phyloP scores from a whole-genome alignment of 92 coral and sea anemone genomes.

The Metridium senile region DNA sequence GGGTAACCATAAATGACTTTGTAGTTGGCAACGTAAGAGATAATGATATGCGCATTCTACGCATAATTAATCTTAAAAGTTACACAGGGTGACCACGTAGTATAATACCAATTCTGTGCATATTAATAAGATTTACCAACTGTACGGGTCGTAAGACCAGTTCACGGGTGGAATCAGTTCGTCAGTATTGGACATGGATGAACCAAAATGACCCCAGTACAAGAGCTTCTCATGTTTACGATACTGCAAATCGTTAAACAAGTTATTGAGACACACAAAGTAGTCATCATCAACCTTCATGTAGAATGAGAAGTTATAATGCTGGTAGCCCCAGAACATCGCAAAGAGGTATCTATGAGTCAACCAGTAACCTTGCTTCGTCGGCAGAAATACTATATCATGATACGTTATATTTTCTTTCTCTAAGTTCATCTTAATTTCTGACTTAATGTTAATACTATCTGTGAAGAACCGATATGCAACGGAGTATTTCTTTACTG shows the following conservation, averaged over 20 bases:
- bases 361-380: constrained; percentile 45
- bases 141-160: too few species aligned
- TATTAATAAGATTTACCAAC: too few species aligned
- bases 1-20: too few species aligned
- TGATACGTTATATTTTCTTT: constrained; percentile 20
- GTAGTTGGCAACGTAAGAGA: too few species aligned
- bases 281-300: constrained; percentile 67
- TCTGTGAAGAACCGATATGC: constrained; percentile 57
- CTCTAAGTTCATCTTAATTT: constrained; percentile 3
- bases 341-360: constrained; percentile 48
- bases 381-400: constrained; percentile 55
- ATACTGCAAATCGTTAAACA: constrained; percentile 41
- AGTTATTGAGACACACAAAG: constrained; percentile 60
- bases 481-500: constrained; percentile 40
- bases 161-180: too few species aligned
- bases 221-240: constrained; percentile 46
- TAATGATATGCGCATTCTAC: too few species aligned
- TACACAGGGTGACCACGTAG: too few species aligned
- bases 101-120: too few species aligned
- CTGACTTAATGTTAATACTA: constrained; percentile 16
- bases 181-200: too few species aligned
- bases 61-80: too few species aligned
- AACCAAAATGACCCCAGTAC: constrained; percentile 62
- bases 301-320: constrained; percentile 46
- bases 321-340: constrained; percentile 55